Conservation (phyloP, 2,888 invertebrate species). For the Monopis laevigella region DNA sequence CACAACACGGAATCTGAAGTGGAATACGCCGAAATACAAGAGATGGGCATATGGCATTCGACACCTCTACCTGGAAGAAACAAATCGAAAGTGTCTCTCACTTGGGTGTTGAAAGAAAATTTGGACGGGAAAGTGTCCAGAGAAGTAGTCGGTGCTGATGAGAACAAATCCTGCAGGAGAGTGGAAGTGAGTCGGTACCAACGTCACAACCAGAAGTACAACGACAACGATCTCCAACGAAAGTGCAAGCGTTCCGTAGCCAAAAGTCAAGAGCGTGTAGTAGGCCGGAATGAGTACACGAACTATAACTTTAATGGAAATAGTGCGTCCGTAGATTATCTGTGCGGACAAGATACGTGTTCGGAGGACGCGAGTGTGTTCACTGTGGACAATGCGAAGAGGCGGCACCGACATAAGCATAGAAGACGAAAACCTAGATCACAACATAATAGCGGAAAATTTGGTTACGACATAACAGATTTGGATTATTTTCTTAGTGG, state of each 20-base stretch:
- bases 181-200: conserved; percentile 29
- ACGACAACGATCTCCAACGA: conserved; percentile 31
- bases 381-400: conserved; percentile 42
- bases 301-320: conserved; percentile 39
- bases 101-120: conserved; percentile 78
- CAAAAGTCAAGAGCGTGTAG: conserved; percentile 37
- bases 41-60: conserved; percentile 61
- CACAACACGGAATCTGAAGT: conserved; percentile 32
- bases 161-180: conserved; percentile 24
- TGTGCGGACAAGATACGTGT: conserved; percentile 36
- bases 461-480: conserved; percentile 84
- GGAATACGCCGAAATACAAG: conserved; percentile 47
- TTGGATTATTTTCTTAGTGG: conserved; percentile 81
- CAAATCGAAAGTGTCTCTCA: conserved; percentile 75
- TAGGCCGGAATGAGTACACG: conserved; percentile 59
- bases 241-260: conserved; percentile 21
- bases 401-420: conserved; percentile 52
- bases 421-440: conserved; percentile 53
- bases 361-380: conserved; percentile 45
- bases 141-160: conserved; percentile 30
- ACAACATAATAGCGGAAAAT: conserved; percentile 40
- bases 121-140: conserved; percentile 43
- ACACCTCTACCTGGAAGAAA: conserved; percentile 51
- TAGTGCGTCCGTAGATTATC: too few relatives aligned
- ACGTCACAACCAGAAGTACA: conserved; percentile 27